These are phyloP conservation scores for Pachydiplax longipennis DNA, from an alignment of 2,888 invertebrate genomes.

Conservation along the genomic window DNA sequence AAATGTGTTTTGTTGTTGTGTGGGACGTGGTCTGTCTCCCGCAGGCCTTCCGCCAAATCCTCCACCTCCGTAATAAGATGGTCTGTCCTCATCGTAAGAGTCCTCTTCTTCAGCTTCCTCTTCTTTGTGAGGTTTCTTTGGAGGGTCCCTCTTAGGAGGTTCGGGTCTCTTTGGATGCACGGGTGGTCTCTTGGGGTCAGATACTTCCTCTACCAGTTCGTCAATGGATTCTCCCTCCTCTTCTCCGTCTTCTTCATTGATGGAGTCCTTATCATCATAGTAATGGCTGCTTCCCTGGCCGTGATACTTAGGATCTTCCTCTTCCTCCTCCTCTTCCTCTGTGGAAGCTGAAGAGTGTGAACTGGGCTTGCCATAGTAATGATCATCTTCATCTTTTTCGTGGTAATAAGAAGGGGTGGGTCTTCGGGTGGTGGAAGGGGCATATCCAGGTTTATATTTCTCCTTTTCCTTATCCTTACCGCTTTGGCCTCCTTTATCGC, in stretches of 20 bases:
- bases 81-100: background rate
- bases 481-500: background rate
- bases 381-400: background rate
- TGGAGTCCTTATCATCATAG: background rate
- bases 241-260: background rate
- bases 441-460: slow-evolving; percentile 5
- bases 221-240: slow-evolving; percentile 20
- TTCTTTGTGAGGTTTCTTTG: background rate
- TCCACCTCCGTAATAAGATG: background rate
- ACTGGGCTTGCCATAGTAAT: background rate
- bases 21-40: background rate
- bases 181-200: background rate
- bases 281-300: slow-evolving; percentile 5
- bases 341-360: background rate
- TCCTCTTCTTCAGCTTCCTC: background rate
- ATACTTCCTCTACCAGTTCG: slow-evolving; percentile 1
- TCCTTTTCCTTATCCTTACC: slow-evolving; percentile 8
- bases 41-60: background rate
- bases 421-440: background rate
- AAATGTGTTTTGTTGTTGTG: slow-evolving; percentile 52
- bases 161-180: slow-evolving; percentile 5
- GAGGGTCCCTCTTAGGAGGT: background rate
- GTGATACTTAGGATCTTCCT: background rate
- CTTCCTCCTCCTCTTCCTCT: background rate
- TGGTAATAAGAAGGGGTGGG: background rate